Conservation (phyloP, 2,888 invertebrate species). For the Allacma fusca region DNA sequence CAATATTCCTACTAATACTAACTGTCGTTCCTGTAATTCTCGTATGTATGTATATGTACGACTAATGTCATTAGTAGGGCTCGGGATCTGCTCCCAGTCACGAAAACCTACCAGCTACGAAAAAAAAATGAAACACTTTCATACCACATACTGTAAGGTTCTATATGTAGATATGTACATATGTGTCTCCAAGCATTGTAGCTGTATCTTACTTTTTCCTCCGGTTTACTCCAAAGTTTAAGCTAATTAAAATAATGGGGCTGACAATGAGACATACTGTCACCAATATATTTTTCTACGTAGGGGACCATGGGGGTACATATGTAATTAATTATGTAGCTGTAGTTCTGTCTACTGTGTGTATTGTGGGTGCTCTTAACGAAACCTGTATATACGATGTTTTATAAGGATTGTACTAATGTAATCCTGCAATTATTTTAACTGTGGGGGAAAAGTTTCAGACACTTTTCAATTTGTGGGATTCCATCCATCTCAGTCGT, state of each 20-base stretch:
- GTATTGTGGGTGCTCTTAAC: too few relatives aligned
- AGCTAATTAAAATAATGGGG: not conserved
- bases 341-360: too few relatives aligned
- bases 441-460: too few relatives aligned
- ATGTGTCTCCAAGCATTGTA: too few relatives aligned
- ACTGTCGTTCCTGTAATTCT: not conserved
- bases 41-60: not conserved
- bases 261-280: not conserved
- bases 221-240: not conserved
- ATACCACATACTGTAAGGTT: not conserved
- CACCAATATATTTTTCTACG: not conserved
- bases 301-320: too few relatives aligned
- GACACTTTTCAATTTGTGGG: too few relatives aligned
- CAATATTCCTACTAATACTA: constrained; percentile 12
- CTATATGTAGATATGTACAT: not conserved
- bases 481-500: too few relatives aligned
- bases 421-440: too few relatives aligned
- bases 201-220: not conserved
- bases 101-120: not conserved
- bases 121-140: not conserved
- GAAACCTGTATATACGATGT: too few relatives aligned
- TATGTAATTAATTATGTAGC: too few relatives aligned
- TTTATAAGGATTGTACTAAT: too few relatives aligned
- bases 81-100: not conserved
- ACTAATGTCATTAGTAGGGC: not conserved